A percentile compares a stretch with the other conserved stretches of the same genome.
phyloP scores from a whole-genome alignment of 2,797 vertebrate genomes.

The Gouania willdenowi region DNA sequence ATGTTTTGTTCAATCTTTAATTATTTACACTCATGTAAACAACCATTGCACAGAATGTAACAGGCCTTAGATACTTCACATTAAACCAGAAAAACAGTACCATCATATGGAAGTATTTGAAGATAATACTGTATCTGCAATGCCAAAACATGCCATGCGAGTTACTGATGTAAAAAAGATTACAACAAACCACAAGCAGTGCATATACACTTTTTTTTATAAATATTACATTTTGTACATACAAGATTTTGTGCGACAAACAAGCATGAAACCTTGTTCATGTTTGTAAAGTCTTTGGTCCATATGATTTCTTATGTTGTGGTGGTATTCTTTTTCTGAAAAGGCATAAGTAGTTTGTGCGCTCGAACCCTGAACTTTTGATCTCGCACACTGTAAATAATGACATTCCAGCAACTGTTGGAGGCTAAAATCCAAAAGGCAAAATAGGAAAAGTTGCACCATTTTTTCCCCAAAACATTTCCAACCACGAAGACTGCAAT shows the following conservation, averaged over 20 bases:
- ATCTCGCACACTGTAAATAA: slow-evolving; percentile 79
- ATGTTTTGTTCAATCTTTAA: slow-evolving; percentile 14
- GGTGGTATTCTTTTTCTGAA: slow-evolving; percentile 23
- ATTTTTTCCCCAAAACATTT: slow-evolving; percentile 75
- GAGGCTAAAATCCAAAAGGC: slow-evolving; percentile 81
- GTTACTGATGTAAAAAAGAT: slow-evolving; percentile 9
- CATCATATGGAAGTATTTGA: no score
- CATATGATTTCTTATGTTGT: slow-evolving; percentile 4
- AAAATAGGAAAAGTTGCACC: slow-evolving; percentile 81
- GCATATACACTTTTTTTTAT: slow-evolving; percentile 17
- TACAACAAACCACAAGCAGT: slow-evolving; percentile 29
- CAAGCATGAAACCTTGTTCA: neutral
- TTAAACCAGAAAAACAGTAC: neutral
- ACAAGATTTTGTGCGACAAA: slow-evolving; percentile 7
- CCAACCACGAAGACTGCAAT: slow-evolving; percentile 80
- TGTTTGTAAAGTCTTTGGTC: neutral
- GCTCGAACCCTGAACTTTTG: slow-evolving; percentile 76
- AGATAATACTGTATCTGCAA: neutral
- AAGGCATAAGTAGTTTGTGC: slow-evolving; percentile 63
- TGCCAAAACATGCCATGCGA: slow-evolving; percentile 19
- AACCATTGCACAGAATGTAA: slow-evolving; percentile 22
- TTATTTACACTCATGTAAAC: slow-evolving; percentile 17
- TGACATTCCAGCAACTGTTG: slow-evolving; percentile 81
- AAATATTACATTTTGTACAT: neutral
- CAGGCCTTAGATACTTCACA: slow-evolving; percentile 3